Evolutionary conservation across 1,140 invertebrate genomes (phyloP), one percentile per base, ranked within the genome.

Genomic region (Aphaenogaster rudis): DNA sequence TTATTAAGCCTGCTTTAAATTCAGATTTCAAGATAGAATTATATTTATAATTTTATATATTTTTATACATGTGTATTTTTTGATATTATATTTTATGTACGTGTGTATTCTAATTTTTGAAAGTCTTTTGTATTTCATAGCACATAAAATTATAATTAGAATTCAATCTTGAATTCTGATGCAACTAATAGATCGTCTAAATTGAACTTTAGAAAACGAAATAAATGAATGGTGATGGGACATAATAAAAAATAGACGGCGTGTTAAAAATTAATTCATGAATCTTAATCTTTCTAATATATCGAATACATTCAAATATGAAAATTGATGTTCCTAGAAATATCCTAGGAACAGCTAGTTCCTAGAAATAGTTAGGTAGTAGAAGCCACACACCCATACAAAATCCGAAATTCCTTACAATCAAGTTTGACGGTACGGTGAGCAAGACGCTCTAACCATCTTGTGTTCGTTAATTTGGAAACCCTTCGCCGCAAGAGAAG

Each of bases 401-500:
- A 42, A 42, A 48, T 77, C 42, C 13, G 1, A 42, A 28, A 42
- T 78, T 45, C 8, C 48, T 42, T 33, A n/a, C 36, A 36, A 71
- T 71, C 3, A 45, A 21, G 28, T 61, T 0, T 36, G 59, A 17
- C 36, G 28, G 6, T 54, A 42, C 15, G 21, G 15, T 9, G 66
- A n/a, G 17, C 21, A 42, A 45, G 17, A 39, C 4, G n/a, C 36
- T 84, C 9, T 84, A 80, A 42, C 11, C 50, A 15, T 76, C 28
- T 45, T 13, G 80, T 13, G 28, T 63, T 36, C n/a, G 69, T 48
- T 69, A 59, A 45, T 71, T 88, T 64, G 5, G 21, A 76, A 64
- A 72, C 5, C 11, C 76, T 71, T 63, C 5, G 7, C 4, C 9
- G 33, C 13, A n/a, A 50, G 13, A 72, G 59, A 90, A 88, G 71